These are phyloP conservation scores for Cordilura impudica DNA, from an alignment of 2,888 invertebrate species.

Conservation along the genomic window DNA sequence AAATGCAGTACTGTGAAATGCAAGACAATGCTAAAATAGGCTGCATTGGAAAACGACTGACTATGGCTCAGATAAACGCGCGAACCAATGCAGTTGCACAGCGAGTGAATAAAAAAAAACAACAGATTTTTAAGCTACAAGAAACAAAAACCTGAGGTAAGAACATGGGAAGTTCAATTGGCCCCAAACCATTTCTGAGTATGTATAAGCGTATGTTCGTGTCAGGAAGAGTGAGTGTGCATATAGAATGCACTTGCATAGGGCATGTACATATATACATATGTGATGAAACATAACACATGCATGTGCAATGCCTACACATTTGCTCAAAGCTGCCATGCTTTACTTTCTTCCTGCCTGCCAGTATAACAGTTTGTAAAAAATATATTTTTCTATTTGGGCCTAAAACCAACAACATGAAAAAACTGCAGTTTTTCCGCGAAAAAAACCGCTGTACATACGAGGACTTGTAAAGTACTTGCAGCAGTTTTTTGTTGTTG, in stretches of 20 bases:
- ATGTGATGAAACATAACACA: not conserved
- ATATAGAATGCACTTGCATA: not conserved
- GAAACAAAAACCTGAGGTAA: slow-evolving; percentile 58
- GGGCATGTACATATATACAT: not conserved
- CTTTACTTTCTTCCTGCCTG: slow-evolving; percentile 2
- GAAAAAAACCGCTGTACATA: slow-evolving; percentile 28
- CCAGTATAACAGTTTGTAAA: not conserved
- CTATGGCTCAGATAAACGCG: slow-evolving; percentile 25
- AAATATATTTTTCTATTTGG: slow-evolving; percentile 41
- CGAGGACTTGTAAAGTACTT: slow-evolving; percentile 49
- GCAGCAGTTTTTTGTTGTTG: slow-evolving; percentile 50
- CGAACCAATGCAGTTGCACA: slow-evolving; percentile 57
- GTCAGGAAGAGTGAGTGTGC: not conserved
- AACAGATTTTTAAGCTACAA: slow-evolving; percentile 25
- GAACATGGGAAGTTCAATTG: slow-evolving; percentile 16
- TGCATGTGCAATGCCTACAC: not conserved
- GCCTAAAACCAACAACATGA: slow-evolving; percentile 48
- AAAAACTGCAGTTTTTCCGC: slow-evolving; percentile 59
- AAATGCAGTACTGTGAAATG: slow-evolving; percentile 51
- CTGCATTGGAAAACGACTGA: slow-evolving; percentile 28
- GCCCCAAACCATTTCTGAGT: slow-evolving; percentile 25
- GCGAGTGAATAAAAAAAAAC: slow-evolving; percentile 32
- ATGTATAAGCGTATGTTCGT: not conserved
- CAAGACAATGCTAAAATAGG: slow-evolving; percentile 52
- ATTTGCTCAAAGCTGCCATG: not conserved